These are phyloP conservation scores for Notolabrus celidotus DNA, from an alignment of 2,797 vertebrate genomes.

Conservation along the genomic window DNA sequence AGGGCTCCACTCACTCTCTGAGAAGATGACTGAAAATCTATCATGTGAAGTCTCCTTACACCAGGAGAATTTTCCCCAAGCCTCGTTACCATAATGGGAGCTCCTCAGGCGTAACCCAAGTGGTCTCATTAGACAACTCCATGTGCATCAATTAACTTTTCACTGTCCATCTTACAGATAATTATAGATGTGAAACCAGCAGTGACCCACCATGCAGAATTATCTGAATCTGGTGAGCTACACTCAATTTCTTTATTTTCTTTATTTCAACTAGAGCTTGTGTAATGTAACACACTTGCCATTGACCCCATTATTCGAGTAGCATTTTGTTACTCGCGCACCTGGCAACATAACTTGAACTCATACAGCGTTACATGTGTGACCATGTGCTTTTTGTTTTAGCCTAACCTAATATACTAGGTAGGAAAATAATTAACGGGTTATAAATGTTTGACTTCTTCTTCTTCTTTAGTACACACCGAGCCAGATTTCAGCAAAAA, in stretches of 20 bases:
- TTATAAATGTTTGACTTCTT: too few species aligned
- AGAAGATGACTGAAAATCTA: not conserved
- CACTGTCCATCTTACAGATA: not conserved
- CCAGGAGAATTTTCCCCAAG: not conserved
- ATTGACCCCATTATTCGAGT: too few species aligned
- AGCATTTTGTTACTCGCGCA: too few species aligned
- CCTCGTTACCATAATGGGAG: not conserved
- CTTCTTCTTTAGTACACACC: too few species aligned
- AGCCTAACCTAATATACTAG: too few species aligned
- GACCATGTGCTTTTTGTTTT: too few species aligned
- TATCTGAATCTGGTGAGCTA: not conserved
- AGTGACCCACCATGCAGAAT: not conserved
- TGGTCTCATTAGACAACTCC: slow-evolving; percentile 14
- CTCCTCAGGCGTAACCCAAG: not conserved
- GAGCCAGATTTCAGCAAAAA: too few species aligned
- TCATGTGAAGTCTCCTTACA: not conserved
- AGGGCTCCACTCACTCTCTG: not conserved
- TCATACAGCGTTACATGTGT: too few species aligned
- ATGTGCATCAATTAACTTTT: not conserved
- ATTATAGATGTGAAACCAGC: not conserved
- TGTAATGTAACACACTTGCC: too few species aligned
- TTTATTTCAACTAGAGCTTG: not conserved
- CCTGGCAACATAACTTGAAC: too few species aligned
- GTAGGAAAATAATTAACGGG: too few species aligned
- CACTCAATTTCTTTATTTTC: not conserved